Percentiles rank a stretch among this genome's conserved stretches.
phyloP scores from a whole-genome alignment of 2,888 invertebrate species.

The Caenorhabditis sp. region DNA sequence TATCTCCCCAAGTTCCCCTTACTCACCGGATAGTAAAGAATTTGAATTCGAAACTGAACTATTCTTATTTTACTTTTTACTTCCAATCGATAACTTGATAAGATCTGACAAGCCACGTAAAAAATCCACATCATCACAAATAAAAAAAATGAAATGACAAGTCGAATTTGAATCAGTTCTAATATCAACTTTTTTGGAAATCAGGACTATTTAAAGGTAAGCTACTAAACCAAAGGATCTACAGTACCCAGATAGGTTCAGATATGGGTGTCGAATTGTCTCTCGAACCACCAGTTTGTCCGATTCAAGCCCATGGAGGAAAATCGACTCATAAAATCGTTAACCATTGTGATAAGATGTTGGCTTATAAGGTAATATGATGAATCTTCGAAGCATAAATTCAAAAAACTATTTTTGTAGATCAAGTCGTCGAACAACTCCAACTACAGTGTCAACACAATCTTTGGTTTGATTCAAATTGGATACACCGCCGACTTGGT shows the following conservation, averaged over 20 bases:
- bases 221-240: neutral
- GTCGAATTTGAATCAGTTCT: neutral
- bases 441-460: constrained; percentile 54
- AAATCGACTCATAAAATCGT: constrained; percentile 58
- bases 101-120: neutral
- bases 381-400: neutral
- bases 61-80: neutral
- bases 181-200: neutral
- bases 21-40: neutral
- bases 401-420: constrained; percentile 15
- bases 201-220: neutral
- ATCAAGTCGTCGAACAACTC: constrained; percentile 58
- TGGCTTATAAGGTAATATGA: constrained; percentile 55
- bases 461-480: constrained; percentile 49
- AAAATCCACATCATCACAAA: neutral
- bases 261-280: constrained; percentile 43
- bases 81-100: neutral
- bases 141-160: neutral
- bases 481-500: constrained; percentile 43
- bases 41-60: neutral
- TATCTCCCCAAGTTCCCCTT: no score
- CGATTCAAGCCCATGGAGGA: constrained; percentile 59
- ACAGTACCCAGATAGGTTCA: neutral
- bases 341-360: constrained; percentile 53
- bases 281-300: constrained; percentile 53